Evolutionary conservation across 2,888 invertebrate genomes (phyloP), one percentile per base, ranked within the genome.

Genomic region (Plebejus anna): DNA sequence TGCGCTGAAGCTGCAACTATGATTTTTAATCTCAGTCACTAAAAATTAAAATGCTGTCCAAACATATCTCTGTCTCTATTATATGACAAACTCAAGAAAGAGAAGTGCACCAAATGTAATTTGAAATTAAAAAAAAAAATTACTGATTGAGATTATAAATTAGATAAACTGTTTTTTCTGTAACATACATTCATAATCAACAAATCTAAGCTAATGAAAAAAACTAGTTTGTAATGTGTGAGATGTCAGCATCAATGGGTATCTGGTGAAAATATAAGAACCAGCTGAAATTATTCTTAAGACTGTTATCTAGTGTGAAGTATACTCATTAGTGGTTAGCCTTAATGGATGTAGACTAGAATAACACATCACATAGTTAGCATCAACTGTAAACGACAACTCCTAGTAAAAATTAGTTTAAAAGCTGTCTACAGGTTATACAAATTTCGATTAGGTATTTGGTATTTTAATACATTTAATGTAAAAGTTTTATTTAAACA

Each of bases 271-370:
- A 7, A 42, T 22, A 22, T 42, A 71, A n/a, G 7, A 38, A 71
- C n/a, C 38, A 22, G 42, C 38, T 71, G 71, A 71, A 71, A 71
- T 42, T 71, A 71, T 71, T 71, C 3, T 71, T 71, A 71, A 71
- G 71, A 71, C 55, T 75, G 73, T 75, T 75, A 75, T 75, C 47
- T 55, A 55, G 73, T 75, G 55, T 75, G 61, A 72, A 61, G 75
- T 51, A 73, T 71, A 73, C 73, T 78, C 75, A 76, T 73, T 78
- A 22, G 22, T 22, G 22, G 22, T 22, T 22, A 75, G 71, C 70
- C 61, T 59, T 77, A n/a, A 71, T 22, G 38, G 72, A 72, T 72
- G 22, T 51, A 72, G 47, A 72, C 72, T 72, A 72, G 47, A 28
- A 22, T 72, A 38, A 55, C 51, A 51, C 72, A 73, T 73, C 73